These are phyloP conservation scores for Ceratosolen fusciceps DNA, from an alignment of 1,140 invertebrate genomes.

Conservation along the genomic window DNA sequence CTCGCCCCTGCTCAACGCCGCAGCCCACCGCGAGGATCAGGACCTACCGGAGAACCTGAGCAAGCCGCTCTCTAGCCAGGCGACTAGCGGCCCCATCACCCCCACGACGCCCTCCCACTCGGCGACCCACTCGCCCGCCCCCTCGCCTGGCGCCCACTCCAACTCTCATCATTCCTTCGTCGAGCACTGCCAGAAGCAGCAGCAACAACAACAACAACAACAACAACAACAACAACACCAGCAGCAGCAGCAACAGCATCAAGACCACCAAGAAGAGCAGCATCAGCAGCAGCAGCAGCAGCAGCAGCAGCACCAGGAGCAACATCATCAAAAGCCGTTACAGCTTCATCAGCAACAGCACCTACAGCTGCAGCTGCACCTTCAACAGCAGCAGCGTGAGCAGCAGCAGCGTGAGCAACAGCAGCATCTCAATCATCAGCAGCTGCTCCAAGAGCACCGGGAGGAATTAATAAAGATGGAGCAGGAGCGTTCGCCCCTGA, in stretches of 20 bases:
- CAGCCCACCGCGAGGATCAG: slow-evolving; percentile 76
- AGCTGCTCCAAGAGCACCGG: slow-evolving; percentile 53
- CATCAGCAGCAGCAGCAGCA: slow-evolving; percentile 63
- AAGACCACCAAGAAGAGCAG: slow-evolving; percentile 52
- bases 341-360: slow-evolving; percentile 51
- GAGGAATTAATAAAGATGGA: slow-evolving; percentile 36
- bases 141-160: slow-evolving; percentile 71
- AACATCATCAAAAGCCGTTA: slow-evolving; percentile 53
- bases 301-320: slow-evolving; percentile 51
- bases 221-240: slow-evolving; percentile 51
- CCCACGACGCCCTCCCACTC: slow-evolving; percentile 52
- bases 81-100: neutral
- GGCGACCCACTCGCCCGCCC: slow-evolving; percentile 61
- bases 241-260: slow-evolving; percentile 55
- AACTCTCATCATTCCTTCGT: slow-evolving; percentile 76
- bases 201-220: slow-evolving; percentile 52
- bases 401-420: slow-evolving; percentile 60
- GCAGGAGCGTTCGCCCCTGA: slow-evolving; percentile 14
- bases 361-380: neutral
- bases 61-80: slow-evolving; percentile 71
- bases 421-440: slow-evolving; percentile 62
- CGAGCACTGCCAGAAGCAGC: slow-evolving; percentile 67
- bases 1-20: slow-evolving; percentile 59
- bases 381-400: slow-evolving; percentile 46
- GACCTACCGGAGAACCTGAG: slow-evolving; percentile 85